These are phyloP conservation scores for Heliconius sara DNA, from an alignment of 2,888 invertebrate genomes.

Conservation along the genomic window DNA sequence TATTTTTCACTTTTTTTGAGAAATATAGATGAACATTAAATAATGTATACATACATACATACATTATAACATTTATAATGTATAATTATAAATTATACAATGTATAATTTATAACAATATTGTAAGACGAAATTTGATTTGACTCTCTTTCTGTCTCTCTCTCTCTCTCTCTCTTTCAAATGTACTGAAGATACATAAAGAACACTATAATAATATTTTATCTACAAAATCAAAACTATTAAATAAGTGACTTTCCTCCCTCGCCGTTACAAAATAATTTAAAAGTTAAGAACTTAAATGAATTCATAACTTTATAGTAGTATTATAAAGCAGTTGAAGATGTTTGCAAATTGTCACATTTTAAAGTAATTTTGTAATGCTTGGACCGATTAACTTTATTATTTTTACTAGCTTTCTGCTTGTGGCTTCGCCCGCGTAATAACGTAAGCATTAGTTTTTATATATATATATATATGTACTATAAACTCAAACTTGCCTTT, in stretches of 20 bases:
- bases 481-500: too few relatives aligned
- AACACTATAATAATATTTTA: background rate
- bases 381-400: background rate
- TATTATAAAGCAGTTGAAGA: conserved; percentile 2
- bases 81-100: too few relatives aligned
- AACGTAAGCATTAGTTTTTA: too few relatives aligned
- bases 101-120: too few relatives aligned
- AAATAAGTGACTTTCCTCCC: background rate
- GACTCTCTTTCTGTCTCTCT: too few relatives aligned
- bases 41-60: too few relatives aligned
- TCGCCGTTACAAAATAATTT: background rate
- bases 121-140: too few relatives aligned
- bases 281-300: background rate
- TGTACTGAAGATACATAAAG: background rate
- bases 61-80: too few relatives aligned
- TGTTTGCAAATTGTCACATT: conserved; percentile 4
- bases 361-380: background rate
- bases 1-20: background rate
- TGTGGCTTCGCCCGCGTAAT: too few relatives aligned
- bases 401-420: too few relatives aligned
- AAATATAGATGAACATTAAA: background rate
- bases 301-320: background rate
- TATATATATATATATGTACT: too few relatives aligned
- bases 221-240: background rate
- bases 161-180: background rate